Base-by-base conservation (phyloP, 2,797 vertebrate genomes). In the Tadarida brasiliensis region DNA sequence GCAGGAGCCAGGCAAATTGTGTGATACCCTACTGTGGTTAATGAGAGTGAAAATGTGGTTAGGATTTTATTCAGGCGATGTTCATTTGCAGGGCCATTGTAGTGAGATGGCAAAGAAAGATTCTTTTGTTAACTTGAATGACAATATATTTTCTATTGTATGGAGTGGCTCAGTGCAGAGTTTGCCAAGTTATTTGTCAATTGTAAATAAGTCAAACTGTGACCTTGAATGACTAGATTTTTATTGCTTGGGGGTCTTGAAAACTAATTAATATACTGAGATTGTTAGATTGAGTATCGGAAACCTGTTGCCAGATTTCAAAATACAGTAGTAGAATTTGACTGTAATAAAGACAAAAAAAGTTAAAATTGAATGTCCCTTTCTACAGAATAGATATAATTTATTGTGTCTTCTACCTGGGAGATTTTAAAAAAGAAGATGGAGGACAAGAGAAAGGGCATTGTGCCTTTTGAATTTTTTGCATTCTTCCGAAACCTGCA, bases 1-100 rank as follows among this genome's bases (percentile, higher is more conserved):
- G 98, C 98, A 98, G 98, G 98, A 99, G 98, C 98, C 97, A 97
- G 98, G 98, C 98, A 98, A 99, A 99, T 98, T 98, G 98, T 98
- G 98, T 98, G 98, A 98, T 98, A 98, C 98, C 98, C 98, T 98
- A 98, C 98, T 98, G 98, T 98, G 98, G 98, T 99, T 99, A 98
- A 99, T 99, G 98, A 99, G 98, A 99, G 98, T 98, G 98, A 98
- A 98, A 99, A 98, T 98, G 98, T 98, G 98, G 98, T 98, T 98
- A 98, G 98, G 98, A 97, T 98, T 98, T 99, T 98, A 98, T 98
- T 99, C 98, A 98, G 98, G 98, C 98, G 91, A 98, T 98, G 98
- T 98, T 99, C 98, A 98, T 99, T 98, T 99, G 98, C 97, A 97
- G 98, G 98, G 97, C 98, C 98, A 98, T 98, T 98, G 98, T 98